Evolutionary conservation across 2,797 vertebrate genomes (phyloP), one percentile per base, ranked within the genome.

Genomic region (Tympanoctomys barrerae): DNA sequence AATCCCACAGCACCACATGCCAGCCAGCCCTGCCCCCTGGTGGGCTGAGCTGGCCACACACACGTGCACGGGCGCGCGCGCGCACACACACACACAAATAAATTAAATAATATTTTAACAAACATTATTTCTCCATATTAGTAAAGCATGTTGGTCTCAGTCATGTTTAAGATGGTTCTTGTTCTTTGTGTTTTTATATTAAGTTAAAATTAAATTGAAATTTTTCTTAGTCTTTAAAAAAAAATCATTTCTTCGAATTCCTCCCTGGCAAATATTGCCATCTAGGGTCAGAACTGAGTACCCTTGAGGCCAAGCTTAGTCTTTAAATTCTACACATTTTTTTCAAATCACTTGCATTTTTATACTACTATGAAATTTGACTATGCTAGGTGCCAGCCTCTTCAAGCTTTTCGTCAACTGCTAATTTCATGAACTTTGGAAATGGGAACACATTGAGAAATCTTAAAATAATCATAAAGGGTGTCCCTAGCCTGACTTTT

Each of bases 171-270:
- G 16, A 3, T 22, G 12, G 6, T 54, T 68, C 24, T 59, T 70
- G 61, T 64, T 1, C 0, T 89, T 83, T 73, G 57, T 42, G 0
- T 73, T 24, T 95, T 19, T 13, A 13, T 89, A 57, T 79, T 3
- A 87, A 39, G 73, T 59, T 61, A 77, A 75, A 59, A 21, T 84
- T 64, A 59, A 89, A 39, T n/a, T 78, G 31, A 57, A 73, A 85
- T 57, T 78, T 52, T 21, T 64, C 2, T 4, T 70, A 19, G 33
- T 24, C 19, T 84, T 33, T 28, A 22, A 14, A 85, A 12, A 96
- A 96, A 96, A 85, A n/a, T 36, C 12, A 3, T 87, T 94, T 22
- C 3, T 75, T 59, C 87, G 52, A 81, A 64, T 66, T 87, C 1
- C 5, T 92, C 78, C 62, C 49, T 73, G n/a, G 19, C 2, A 92